Evolutionary conservation across 92 coral and sea anemone species (phyloP), one percentile per base, ranked within the genome.

Genomic region (Epizoanthus stellaris): DNA sequence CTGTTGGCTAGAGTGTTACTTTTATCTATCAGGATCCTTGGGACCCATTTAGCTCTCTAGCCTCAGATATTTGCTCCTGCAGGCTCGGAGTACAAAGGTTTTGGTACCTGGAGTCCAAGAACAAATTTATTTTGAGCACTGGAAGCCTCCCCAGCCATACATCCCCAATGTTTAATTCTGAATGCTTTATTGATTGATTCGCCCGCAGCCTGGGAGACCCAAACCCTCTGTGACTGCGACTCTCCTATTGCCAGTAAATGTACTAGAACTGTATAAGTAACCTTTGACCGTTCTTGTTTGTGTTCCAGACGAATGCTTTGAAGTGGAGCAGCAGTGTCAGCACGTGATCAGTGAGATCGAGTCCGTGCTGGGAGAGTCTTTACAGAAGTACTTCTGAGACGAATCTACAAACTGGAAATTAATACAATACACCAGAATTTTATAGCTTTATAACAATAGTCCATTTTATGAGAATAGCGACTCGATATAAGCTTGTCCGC

Each of bases 271-370:
- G 36, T 38, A 6, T 80, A 56, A 20, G 36, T 52, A 14, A 67
- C 39, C 54, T 40, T 67, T 61, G 1, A 16, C 45, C 52, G 25
- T 13, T 70, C 13, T 17, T 70, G 7, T 61, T 79, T 19, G 73
- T 19, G 19, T 72, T 87, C 9, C 91, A 96, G 99, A 96, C 61
- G 99, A 96, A 60, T 96, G 97, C 25, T 91, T 95, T 65, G 98
- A 96, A 63, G 99, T 96, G 30, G 99, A 96, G 70, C 94, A 96
- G 70, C 95, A 95, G 61, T 96, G 99, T 70, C 99, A 96, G 72
- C 98, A 96, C 73, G 93, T 96, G 21, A 94, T 95, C 63, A 76
- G 90, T 20, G 95, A 94, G 74, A 94, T 96, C 70, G 98, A 96
- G 49, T 80, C 83, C 3, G 92, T 93, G 19, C 81, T 96, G 19